These are phyloP conservation scores for Harpalus rubripes DNA, from an alignment of 2,888 invertebrate species.

Conservation along the genomic window DNA sequence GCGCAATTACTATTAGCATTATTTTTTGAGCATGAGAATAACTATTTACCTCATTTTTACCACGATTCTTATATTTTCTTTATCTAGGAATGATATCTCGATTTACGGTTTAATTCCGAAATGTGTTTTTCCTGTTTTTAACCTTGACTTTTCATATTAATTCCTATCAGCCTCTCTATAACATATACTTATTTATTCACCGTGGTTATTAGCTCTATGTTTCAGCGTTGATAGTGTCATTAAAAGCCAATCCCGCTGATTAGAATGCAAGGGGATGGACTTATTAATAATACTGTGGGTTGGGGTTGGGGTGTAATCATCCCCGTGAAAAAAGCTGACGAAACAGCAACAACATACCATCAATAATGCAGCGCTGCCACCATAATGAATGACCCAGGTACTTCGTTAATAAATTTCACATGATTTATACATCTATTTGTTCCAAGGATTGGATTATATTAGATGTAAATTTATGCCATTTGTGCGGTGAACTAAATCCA, in stretches of 20 bases:
- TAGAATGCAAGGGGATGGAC: slow-evolving; percentile 18
- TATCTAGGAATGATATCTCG: not conserved
- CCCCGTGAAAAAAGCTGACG: slow-evolving; percentile 24
- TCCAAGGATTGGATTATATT: not conserved
- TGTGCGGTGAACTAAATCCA: not conserved
- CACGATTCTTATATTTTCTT: too few relatives aligned
- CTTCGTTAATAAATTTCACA: slow-evolving; percentile 18
- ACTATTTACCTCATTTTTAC: too few relatives aligned
- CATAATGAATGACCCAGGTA: slow-evolving; percentile 10
- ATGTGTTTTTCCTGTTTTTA: not conserved
- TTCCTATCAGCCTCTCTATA: not conserved
- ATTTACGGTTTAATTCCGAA: not conserved
- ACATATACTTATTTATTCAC: not conserved
- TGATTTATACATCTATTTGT: slow-evolving; percentile 16
- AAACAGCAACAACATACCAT: not conserved
- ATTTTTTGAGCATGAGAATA: too few relatives aligned
- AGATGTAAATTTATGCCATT: not conserved
- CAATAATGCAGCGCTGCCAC: slow-evolving; percentile 10
- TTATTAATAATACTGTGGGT: slow-evolving; percentile 2
- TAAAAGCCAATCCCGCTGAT: slow-evolving; percentile 34
- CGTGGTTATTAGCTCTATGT: not conserved
- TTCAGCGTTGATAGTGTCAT: slow-evolving; percentile 26
- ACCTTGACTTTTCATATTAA: not conserved
- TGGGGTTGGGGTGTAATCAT: not conserved
- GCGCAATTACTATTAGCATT: too few relatives aligned